phyloP scores from a whole-genome alignment of 2,113 vertebrate species.

The Bujurquina vittata region DNA sequence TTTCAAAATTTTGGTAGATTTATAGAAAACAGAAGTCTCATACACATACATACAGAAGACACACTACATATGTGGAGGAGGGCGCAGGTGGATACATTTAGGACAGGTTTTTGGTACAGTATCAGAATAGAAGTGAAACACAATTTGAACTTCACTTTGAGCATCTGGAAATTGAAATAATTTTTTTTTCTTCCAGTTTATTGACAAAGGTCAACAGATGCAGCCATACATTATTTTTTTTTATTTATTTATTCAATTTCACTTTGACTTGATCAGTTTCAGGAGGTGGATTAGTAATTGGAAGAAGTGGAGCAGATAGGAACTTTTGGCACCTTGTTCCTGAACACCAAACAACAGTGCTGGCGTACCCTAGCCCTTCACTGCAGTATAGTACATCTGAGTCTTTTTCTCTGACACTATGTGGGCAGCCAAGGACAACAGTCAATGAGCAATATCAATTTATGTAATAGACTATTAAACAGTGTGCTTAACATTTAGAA shows the following conservation, averaged over 20 bases:
- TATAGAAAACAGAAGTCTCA: not conserved
- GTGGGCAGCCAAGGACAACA: constrained; percentile 70
- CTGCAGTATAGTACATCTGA: constrained; percentile 26
- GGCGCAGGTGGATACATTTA: not conserved
- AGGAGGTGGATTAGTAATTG: not conserved
- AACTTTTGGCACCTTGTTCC: constrained; percentile 18
- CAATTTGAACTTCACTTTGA: too few relatives aligned
- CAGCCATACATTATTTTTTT: too few relatives aligned
- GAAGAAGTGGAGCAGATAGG: constrained; percentile 20
- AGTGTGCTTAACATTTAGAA: constrained; percentile 67
- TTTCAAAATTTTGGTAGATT: too few relatives aligned
- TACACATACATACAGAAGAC: not conserved
- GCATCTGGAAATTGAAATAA: too few relatives aligned
- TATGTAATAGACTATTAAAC: constrained; percentile 75
- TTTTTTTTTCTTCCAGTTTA: not conserved
- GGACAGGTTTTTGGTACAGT: not conserved
- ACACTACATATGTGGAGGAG: not conserved
- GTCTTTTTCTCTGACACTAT: constrained; percentile 39
- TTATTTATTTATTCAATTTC: not conserved
- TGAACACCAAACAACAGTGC: constrained; percentile 28
- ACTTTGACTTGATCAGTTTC: rapidly evolving
- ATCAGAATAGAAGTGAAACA: not conserved
- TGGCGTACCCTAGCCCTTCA: constrained; percentile 12
- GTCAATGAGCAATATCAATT: constrained; percentile 76
- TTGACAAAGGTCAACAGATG: not conserved